Evolutionary conservation across 2,888 invertebrate genomes (phyloP).

Genomic region (Morinoia aosen): DNA sequence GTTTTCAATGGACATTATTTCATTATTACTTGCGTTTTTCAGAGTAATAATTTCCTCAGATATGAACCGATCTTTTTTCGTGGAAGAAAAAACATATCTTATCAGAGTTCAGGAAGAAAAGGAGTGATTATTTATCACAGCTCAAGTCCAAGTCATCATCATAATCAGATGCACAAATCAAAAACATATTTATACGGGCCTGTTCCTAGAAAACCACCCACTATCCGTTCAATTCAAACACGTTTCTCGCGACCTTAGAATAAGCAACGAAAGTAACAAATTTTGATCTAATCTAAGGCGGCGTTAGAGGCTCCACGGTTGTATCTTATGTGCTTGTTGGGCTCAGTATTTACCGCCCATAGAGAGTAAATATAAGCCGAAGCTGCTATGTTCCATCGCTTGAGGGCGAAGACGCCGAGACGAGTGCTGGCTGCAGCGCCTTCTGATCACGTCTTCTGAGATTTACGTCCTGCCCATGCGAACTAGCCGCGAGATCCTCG

Average conservation of each 20-base stretch:
- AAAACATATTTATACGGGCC: not conserved
- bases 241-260: not conserved
- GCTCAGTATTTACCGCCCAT: not conserved
- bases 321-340: not conserved
- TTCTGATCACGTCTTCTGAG: not conserved
- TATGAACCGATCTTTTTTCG: too few species aligned
- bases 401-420: not conserved
- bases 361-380: not conserved
- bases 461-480: not conserved
- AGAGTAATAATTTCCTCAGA: too few species aligned
- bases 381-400: not conserved
- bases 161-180: too few species aligned
- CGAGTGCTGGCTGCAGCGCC: not conserved
- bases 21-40: too few species aligned
- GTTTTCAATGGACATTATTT: too few species aligned
- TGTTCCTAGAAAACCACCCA: not conserved
- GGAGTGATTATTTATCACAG: too few species aligned
- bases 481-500: not conserved
- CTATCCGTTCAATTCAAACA: not conserved
- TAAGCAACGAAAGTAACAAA: not conserved
- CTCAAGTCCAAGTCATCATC: too few species aligned
- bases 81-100: not conserved
- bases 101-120: not conserved
- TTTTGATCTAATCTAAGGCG: not conserved
- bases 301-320: not conserved